phyloP scores from a whole-genome alignment of 2,888 invertebrate genomes.

The Pachliopta kotzebuea region DNA sequence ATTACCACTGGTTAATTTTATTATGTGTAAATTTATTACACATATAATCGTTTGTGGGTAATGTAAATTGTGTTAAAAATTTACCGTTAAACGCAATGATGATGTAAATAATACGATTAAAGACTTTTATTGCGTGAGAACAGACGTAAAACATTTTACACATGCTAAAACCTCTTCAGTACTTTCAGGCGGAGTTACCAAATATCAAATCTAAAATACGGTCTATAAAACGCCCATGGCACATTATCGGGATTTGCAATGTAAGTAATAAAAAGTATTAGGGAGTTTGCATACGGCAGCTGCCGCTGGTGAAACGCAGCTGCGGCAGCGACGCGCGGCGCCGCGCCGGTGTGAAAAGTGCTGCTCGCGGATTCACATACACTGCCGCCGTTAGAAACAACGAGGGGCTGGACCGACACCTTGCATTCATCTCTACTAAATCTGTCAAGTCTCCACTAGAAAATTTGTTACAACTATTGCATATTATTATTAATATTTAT shows the following conservation, averaged over 20 bases:
- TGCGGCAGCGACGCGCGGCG: slow-evolving; percentile 46
- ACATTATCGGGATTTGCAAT: slow-evolving; percentile 36
- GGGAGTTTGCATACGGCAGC: slow-evolving; percentile 73
- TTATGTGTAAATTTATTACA: too few species aligned
- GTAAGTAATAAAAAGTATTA: slow-evolving; percentile 69
- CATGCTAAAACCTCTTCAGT: slow-evolving; percentile 3
- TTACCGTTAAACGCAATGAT: too few species aligned
- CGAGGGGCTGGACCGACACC: slow-evolving; percentile 60
- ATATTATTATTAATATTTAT: neutral
- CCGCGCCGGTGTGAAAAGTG: slow-evolving; percentile 67
- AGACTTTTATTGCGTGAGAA: slow-evolving; percentile 21
- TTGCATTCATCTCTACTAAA: slow-evolving; percentile 38
- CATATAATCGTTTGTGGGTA: too few species aligned
- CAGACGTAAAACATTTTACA: neutral
- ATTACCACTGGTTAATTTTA: too few species aligned
- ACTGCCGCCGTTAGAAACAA: slow-evolving; percentile 49
- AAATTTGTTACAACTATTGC: neutral
- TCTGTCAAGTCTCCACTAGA: neutral
- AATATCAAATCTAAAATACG: slow-evolving; percentile 38
- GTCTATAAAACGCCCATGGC: slow-evolving; percentile 45
- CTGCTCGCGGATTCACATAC: slow-evolving; percentile 67
- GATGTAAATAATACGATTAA: neutral
- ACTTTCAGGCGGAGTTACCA: slow-evolving; percentile 26
- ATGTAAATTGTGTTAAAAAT: too few species aligned
- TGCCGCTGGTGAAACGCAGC: slow-evolving; percentile 55